A percentile compares a stretch with the other conserved stretches of the same genome.
phyloP scores from a whole-genome alignment of 2,113 vertebrate species.

The Calyptomena viridis region DNA sequence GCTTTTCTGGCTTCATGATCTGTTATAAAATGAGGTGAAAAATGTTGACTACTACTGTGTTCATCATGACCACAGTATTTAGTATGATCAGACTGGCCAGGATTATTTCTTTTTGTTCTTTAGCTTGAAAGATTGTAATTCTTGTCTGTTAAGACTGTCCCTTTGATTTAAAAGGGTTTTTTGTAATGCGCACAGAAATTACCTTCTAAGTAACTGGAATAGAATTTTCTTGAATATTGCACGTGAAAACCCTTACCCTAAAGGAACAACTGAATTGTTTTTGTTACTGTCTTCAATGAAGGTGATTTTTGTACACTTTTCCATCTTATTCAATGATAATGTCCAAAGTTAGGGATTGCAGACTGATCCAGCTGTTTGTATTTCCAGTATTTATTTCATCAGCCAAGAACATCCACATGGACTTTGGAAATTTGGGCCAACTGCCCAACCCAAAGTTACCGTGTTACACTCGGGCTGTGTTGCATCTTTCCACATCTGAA shows the following conservation, averaged over 20 bases:
- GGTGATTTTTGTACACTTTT: not conserved
- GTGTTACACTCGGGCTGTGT: not conserved
- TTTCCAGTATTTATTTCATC: not conserved
- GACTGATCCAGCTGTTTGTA: not conserved
- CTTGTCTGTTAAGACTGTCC: not conserved
- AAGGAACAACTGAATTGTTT: not conserved
- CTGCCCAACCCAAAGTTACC: not conserved
- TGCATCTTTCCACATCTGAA: not conserved
- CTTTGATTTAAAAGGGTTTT: not conserved
- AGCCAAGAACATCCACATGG: not conserved
- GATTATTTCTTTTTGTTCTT: not conserved
- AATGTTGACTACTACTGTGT: not conserved
- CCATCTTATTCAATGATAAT: not conserved
- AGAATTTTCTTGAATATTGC: not conserved
- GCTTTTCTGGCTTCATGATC: not conserved
- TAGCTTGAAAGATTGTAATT: not conserved
- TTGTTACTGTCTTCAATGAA: not conserved
- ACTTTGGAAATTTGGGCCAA: not conserved
- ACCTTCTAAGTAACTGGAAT: not conserved
- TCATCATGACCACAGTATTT: not conserved
- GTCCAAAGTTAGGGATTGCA: not conserved
- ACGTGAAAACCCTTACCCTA: not conserved
- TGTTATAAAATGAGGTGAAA: not conserved
- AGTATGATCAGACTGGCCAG: not conserved
- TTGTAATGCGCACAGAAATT: not conserved